These are phyloP conservation scores for Halictus quadricinctus DNA, from an alignment of 2,888 invertebrate species.

Conservation along the genomic window DNA sequence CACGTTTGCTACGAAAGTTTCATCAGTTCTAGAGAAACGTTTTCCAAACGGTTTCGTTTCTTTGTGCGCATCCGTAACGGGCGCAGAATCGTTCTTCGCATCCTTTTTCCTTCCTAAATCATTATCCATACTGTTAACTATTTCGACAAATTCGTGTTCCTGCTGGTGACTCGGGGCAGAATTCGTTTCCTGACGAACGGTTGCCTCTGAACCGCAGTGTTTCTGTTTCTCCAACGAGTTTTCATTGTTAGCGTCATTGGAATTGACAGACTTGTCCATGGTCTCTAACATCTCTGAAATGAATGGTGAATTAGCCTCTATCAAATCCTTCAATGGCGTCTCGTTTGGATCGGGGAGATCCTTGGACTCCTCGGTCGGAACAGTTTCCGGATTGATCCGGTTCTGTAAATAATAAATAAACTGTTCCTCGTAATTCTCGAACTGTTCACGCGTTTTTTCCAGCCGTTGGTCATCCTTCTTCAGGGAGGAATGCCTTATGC, in stretches of 20 bases:
- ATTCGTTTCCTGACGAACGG: not conserved
- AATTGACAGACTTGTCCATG: constrained; percentile 30
- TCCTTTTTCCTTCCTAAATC: constrained; percentile 23
- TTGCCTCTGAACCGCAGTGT: not conserved
- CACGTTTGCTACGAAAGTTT: constrained; percentile 6
- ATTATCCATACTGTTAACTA: constrained; percentile 4
- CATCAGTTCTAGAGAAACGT: constrained; percentile 1
- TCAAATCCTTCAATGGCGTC: constrained; percentile 73
- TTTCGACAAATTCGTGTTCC: constrained; percentile 7
- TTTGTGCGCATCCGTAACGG: not conserved
- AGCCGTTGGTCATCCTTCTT: constrained; percentile 66
- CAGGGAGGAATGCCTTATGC: constrained; percentile 75
- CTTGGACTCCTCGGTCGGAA: constrained; percentile 20
- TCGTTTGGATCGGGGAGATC: constrained; percentile 66
- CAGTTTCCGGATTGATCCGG: not conserved
- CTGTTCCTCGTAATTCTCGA: constrained; percentile 77
- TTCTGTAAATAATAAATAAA: constrained; percentile 74
- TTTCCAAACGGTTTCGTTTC: not conserved
- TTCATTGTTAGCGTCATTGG: constrained; percentile 16
- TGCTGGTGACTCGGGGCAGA: not conserved
- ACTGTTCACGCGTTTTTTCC: constrained; percentile 58
- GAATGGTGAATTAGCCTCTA: constrained; percentile 74
- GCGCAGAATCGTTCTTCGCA: not conserved
- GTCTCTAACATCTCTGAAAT: constrained; percentile 70
- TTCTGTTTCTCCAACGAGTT: not conserved